These are phyloP conservation scores for Xanthorhoe designata DNA, from an alignment of 2,888 invertebrate genomes.

Conservation along the genomic window DNA sequence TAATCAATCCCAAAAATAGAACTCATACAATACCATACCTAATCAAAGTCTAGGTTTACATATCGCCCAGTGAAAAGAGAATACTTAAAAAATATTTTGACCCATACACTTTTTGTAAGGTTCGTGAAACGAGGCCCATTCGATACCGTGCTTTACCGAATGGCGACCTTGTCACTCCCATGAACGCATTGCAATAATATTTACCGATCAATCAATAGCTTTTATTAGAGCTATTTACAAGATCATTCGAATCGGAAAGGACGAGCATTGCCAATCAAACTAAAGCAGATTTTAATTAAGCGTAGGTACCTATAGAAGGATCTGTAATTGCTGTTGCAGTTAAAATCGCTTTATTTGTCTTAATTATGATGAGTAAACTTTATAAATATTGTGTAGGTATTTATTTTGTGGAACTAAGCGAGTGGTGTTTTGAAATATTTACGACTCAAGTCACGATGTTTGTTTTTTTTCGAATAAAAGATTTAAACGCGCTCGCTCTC, in stretches of 20 bases:
- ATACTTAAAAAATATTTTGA: no score
- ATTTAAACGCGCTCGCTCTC: conserved; percentile 26
- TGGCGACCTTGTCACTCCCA: conserved; percentile 60
- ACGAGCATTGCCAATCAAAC: conserved; percentile 30
- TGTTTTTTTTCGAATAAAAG: conserved; percentile 4
- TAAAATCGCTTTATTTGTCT: neutral
- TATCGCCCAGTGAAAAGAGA: no score
- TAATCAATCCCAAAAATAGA: no score
- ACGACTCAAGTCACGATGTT: neutral
- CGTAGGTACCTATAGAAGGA: conserved; percentile 11
- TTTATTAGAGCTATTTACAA: conserved; percentile 40
- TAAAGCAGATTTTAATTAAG: conserved; percentile 17
- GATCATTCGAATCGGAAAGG: conserved; percentile 12
- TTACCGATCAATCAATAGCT: conserved; percentile 44
- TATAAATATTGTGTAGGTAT: neutral
- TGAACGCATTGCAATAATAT: conserved; percentile 48
- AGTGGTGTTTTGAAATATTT: neutral
- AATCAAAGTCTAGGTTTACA: no score
- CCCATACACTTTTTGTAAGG: conserved; percentile 2
- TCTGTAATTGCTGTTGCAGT: neutral
- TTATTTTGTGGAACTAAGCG: neutral
- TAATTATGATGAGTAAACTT: neutral
- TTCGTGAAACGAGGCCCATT: conserved; percentile 9
- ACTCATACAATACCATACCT: no score
- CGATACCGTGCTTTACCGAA: conserved; percentile 3